Evolutionary conservation across 1,140 invertebrate species (phyloP).

Genomic region (Phthorimaea operculella): DNA sequence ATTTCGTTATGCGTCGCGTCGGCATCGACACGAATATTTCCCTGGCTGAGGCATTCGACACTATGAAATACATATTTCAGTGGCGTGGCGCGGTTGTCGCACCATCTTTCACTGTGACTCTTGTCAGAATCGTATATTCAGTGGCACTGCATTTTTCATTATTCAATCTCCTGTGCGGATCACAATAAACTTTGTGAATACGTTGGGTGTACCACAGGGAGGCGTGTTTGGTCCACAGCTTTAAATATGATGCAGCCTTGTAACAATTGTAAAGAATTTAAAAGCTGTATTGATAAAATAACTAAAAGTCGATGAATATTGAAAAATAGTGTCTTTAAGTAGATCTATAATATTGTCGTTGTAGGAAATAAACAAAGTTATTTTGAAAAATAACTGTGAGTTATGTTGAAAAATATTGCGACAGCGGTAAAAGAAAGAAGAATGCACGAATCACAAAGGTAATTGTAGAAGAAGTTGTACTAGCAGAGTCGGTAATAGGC

Average conservation of each 20-base stretch:
- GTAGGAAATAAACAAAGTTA: too few relatives aligned
- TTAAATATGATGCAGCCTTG: conserved; percentile 9
- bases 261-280: neutral
- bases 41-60: conserved; percentile 13
- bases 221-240: conserved; percentile 10
- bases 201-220: conserved; percentile 10
- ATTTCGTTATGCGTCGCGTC: neutral
- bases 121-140: conserved; percentile 37
- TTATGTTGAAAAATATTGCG: too few relatives aligned
- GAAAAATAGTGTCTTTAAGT: too few relatives aligned
- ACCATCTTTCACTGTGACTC: conserved; percentile 25
- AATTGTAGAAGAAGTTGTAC: conserved; percentile 5
- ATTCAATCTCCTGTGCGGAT: conserved; percentile 35
- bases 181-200: conserved; percentile 28
- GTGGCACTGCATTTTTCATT: conserved; percentile 44
- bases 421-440: neutral
- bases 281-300: too few relatives aligned
- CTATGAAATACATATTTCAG: conserved; percentile 28
- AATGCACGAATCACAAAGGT: neutral
- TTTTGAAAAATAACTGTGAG: too few relatives aligned
- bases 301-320: too few relatives aligned
- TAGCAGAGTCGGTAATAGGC: conserved; percentile 23
- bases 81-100: conserved; percentile 14
- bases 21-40: conserved; percentile 5
- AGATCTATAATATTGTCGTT: too few relatives aligned